Evolutionary conservation across 2,113 vertebrate genomes (phyloP).

Genomic region (Anhinga rufa): DNA sequence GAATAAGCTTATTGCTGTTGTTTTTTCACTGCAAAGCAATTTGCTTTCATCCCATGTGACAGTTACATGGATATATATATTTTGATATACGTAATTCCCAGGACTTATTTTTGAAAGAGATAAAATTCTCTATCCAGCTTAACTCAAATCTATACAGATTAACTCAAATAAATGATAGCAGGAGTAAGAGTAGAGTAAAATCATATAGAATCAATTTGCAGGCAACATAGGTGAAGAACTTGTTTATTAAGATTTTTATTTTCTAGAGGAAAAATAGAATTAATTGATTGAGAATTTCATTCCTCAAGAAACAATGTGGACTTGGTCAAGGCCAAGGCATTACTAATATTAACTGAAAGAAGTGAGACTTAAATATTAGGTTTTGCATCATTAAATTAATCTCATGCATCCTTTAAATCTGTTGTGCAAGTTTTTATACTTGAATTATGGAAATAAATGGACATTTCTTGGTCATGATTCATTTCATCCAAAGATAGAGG

Average conservation of each 20-base stretch:
- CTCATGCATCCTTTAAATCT: background rate
- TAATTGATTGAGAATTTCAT: background rate
- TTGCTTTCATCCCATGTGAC: background rate
- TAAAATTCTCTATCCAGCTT: background rate
- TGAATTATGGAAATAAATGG: background rate
- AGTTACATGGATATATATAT: background rate
- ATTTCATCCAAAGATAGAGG: background rate
- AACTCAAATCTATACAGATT: background rate
- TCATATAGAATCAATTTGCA: background rate
- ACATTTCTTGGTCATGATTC: background rate
- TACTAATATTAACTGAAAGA: background rate
- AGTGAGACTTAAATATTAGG: background rate
- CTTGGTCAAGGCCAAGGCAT: background rate
- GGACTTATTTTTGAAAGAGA: background rate
- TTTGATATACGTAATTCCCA: background rate
- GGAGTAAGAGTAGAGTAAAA: background rate
- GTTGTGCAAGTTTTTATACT: background rate
- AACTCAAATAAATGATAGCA: background rate
- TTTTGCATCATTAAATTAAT: background rate
- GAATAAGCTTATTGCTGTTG: background rate
- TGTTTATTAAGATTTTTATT: background rate
- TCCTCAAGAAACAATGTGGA: background rate
- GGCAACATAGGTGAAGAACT: background rate
- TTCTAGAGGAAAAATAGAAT: background rate
- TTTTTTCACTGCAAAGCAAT: background rate